phyloP scores from a whole-genome alignment of 2,888 invertebrate species.

The Campoplex nolae region DNA sequence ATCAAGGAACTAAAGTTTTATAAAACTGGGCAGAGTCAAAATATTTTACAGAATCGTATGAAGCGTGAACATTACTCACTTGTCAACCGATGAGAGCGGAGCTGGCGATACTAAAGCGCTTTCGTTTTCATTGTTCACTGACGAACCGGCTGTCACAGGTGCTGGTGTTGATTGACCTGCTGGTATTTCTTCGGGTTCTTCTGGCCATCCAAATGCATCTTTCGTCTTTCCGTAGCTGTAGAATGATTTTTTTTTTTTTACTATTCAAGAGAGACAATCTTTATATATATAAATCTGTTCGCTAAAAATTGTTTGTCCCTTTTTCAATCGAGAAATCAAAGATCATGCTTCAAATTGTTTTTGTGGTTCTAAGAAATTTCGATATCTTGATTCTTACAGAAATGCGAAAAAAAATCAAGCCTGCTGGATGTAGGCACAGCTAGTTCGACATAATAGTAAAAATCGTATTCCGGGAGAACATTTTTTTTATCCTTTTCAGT shows the following conservation, averaged over 20 bases:
- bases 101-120: slow-evolving; percentile 82
- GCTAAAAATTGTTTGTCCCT: too few relatives aligned
- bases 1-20: slow-evolving; percentile 36
- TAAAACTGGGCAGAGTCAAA: slow-evolving; percentile 11
- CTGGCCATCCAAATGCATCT: slow-evolving; percentile 98
- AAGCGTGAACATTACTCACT: slow-evolving; percentile 79
- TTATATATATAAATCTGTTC: too few relatives aligned
- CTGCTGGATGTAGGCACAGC: too few relatives aligned
- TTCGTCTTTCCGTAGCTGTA: slow-evolving; percentile 96
- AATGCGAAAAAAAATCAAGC: too few relatives aligned
- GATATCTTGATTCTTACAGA: too few relatives aligned
- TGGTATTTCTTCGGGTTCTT: slow-evolving; percentile 94
- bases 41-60: not conserved
- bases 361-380: too few relatives aligned
- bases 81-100: slow-evolving; percentile 87
- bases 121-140: slow-evolving; percentile 83
- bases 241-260: slow-evolving; percentile 69
- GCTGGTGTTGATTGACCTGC: slow-evolving; percentile 81
- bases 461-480: not conserved
- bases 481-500: too few relatives aligned
- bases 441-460: not conserved
- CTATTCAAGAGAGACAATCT: not conserved
- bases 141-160: slow-evolving; percentile 77
- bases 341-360: too few relatives aligned
- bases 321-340: too few relatives aligned